Evolutionary conservation across 1,140 invertebrate species (phyloP).

Genomic region (Laupala kohalensis): DNA sequence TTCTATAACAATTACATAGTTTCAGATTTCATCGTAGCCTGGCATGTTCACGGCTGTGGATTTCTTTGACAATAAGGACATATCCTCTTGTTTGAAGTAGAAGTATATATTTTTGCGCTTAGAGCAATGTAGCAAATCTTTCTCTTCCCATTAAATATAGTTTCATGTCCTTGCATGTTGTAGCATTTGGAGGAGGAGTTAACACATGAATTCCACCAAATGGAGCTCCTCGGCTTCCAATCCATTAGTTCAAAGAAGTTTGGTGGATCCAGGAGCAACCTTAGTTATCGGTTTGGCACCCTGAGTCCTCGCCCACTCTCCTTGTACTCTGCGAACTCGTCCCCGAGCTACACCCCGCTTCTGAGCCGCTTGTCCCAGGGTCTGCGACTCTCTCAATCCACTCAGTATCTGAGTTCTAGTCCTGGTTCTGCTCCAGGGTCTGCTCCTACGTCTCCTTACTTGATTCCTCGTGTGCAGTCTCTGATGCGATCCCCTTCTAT

Average conservation of each 20-base stretch:
- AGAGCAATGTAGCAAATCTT: no score
- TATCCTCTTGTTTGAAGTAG: no score
- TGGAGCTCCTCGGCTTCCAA: neutral
- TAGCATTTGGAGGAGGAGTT: conserved; percentile 9
- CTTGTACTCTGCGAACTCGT: neutral
- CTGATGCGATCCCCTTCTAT: neutral
- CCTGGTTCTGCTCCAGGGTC: neutral
- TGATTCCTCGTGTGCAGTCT: neutral
- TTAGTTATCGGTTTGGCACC: neutral
- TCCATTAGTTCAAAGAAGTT: neutral
- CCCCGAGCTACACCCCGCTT: neutral
- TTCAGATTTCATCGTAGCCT: no score
- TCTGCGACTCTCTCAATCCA: neutral
- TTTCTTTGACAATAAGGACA: no score
- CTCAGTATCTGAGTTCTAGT: neutral
- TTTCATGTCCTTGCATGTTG: conserved; percentile 7
- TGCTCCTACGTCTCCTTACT: neutral
- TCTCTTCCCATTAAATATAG: neutral
- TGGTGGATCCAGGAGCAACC: neutral
- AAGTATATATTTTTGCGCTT: no score
- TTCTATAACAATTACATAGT: no score
- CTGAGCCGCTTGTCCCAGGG: neutral
- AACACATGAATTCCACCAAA: neutral
- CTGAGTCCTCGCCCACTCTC: neutral
- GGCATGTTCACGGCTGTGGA: no score